phyloP scores from a whole-genome alignment of 37 sponge, comb jelly and placozoan species.

The Hexactinellida sp. region DNA sequence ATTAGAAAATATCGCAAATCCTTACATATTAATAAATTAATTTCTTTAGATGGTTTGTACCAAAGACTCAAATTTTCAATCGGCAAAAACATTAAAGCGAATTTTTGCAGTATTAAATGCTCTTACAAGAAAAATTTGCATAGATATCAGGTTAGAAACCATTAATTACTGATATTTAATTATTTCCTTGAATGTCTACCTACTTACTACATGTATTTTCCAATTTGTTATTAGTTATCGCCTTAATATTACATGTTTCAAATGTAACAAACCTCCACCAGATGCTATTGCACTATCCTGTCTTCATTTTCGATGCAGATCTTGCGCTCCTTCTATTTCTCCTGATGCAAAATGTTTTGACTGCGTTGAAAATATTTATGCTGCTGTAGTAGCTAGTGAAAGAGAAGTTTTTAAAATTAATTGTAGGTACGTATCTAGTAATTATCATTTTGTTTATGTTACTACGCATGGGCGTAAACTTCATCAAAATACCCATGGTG shows the following conservation, averaged over 20 bases:
- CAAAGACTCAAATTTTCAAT: not conserved
- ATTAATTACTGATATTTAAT: not conserved
- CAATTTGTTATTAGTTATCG: not conserved
- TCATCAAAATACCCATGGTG: too few relatives aligned
- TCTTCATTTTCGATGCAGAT: not conserved
- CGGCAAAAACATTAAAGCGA: not conserved
- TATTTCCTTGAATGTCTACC: not conserved
- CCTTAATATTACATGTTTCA: not conserved
- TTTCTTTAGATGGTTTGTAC: not conserved
- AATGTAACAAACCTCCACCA: not conserved
- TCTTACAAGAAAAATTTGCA: not conserved
- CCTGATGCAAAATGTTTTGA: not conserved
- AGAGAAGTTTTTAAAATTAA: not conserved
- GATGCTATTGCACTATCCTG: not conserved
- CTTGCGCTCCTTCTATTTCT: not conserved
- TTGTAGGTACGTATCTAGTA: not conserved
- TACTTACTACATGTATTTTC: not conserved
- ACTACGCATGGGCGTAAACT: too few relatives aligned
- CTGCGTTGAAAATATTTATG: not conserved
- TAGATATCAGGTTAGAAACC: not conserved
- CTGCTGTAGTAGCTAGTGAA: not conserved
- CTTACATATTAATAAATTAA: not conserved
- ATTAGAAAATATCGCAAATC: not conserved
- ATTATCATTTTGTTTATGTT: too few relatives aligned
- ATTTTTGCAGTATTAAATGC: conserved; percentile 5